phyloP scores from a whole-genome alignment of 37 sponge, comb jelly and placozoan genomes.

The Mnemiopsis leidyi region DNA sequence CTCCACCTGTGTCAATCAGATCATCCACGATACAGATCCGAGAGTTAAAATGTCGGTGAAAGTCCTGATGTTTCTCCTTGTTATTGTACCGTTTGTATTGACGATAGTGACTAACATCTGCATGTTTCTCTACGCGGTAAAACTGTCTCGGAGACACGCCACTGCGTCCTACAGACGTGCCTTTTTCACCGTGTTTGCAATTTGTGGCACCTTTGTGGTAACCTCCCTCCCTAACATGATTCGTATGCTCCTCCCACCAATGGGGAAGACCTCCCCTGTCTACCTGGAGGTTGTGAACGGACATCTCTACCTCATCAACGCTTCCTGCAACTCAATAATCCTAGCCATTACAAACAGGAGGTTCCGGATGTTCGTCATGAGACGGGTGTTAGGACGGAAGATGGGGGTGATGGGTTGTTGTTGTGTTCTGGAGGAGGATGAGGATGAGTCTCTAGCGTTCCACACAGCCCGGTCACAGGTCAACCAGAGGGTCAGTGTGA shows the following conservation, averaged over 20 bases:
- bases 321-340: constrained; percentile 34
- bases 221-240: constrained; percentile 37
- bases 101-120: not conserved
- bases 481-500: too few species aligned
- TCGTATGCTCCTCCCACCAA: not conserved
- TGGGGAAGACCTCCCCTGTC: not conserved
- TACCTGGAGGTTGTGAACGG: not conserved
- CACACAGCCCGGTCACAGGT: too few species aligned
- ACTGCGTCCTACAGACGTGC: constrained; percentile 3
- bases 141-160: not conserved
- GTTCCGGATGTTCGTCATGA: constrained; percentile 13
- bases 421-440: too few species aligned
- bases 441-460: too few species aligned
- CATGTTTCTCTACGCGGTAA: not conserved
- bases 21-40: not conserved
- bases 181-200: not conserved
- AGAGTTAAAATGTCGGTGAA: not conserved
- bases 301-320: constrained; percentile 41
- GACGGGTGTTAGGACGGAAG: not conserved
- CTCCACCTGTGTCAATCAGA: not conserved
- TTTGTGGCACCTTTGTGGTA: constrained; percentile 1
- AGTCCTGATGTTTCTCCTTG: not conserved
- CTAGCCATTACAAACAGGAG: constrained; percentile 2
- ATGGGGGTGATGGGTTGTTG: too few species aligned
- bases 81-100: not conserved